Percentiles rank a stretch among this genome's conserved stretches.
These are phyloP conservation scores for Slavum lentiscoides DNA, from an alignment of 2,888 invertebrate genomes.

Conservation along the genomic window DNA sequence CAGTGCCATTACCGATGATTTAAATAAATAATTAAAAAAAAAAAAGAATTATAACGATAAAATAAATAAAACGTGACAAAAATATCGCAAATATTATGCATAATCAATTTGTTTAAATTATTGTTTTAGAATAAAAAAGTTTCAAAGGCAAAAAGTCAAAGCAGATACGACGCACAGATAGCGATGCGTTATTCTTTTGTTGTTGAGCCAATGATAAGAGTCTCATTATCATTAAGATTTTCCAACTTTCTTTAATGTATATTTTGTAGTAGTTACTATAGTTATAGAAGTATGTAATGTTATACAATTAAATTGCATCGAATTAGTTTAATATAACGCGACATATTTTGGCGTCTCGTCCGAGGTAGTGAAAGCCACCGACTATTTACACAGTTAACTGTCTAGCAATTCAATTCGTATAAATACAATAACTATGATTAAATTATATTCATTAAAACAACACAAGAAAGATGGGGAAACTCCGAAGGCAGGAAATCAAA, in stretches of 20 bases:
- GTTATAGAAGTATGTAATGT: background rate
- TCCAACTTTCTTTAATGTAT: constrained; percentile 27
- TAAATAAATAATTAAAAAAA: no score
- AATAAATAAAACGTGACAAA: no score
- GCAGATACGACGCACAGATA: background rate
- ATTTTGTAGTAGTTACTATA: background rate
- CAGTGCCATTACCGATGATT: no score
- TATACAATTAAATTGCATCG: constrained; percentile 7
- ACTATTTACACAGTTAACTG: background rate
- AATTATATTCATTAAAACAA: constrained; percentile 96
- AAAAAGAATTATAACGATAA: no score
- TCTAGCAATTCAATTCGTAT: background rate
- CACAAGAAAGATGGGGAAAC: constrained; percentile 97
- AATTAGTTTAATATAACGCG: background rate
- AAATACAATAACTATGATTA: constrained; percentile 74
- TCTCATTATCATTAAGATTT: constrained; percentile 23
- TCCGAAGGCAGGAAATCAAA: constrained; percentile 75
- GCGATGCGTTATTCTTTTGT: constrained; percentile 24
- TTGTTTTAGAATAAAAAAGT: no score
- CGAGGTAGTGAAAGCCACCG: background rate
- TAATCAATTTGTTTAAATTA: no score
- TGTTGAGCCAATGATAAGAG: constrained; percentile 38
- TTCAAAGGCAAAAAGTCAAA: background rate
- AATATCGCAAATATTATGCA: no score
- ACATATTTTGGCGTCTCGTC: background rate